These are phyloP conservation scores for Heliconius sara DNA, from an alignment of 2,888 invertebrate species.

Conservation along the genomic window DNA sequence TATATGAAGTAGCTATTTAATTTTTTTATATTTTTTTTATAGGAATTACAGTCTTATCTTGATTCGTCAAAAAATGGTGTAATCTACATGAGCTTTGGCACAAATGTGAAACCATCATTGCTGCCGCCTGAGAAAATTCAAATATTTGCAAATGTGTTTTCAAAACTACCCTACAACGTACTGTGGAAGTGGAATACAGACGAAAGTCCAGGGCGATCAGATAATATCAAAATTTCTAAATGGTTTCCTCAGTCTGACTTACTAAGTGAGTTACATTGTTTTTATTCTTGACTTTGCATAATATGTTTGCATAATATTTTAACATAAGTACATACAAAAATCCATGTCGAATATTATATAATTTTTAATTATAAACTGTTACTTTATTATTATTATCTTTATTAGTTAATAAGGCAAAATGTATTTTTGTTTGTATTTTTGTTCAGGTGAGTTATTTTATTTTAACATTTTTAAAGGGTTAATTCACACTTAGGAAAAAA, in stretches of 20 bases:
- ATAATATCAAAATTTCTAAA: constrained; percentile 60
- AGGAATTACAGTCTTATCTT: constrained; percentile 53
- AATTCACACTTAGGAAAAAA: no score
- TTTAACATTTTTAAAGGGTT: no score
- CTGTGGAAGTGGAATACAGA: constrained; percentile 66
- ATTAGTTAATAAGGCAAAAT: no score
- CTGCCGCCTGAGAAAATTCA: constrained; percentile 52
- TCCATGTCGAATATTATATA: no score
- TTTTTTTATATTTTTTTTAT: constrained; percentile 46
- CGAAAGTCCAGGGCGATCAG: constrained; percentile 50
- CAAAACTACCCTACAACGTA: constrained; percentile 62
- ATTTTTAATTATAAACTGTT: no score
- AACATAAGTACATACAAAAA: no score
- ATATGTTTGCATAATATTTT: no score
- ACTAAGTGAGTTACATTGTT: constrained; percentile 53
- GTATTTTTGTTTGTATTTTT: no score
- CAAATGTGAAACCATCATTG: constrained; percentile 58
- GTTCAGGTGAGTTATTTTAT: no score
- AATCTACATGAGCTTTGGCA: constrained; percentile 66
- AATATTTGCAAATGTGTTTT: constrained; percentile 57
- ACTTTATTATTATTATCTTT: no score
- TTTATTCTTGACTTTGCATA: no score
- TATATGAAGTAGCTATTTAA: not conserved
- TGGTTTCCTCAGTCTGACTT: constrained; percentile 69
- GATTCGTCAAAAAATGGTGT: constrained; percentile 59